phyloP scores from a whole-genome alignment of 2,113 vertebrate genomes.

The Pseudorhombus dupliciocellatus region DNA sequence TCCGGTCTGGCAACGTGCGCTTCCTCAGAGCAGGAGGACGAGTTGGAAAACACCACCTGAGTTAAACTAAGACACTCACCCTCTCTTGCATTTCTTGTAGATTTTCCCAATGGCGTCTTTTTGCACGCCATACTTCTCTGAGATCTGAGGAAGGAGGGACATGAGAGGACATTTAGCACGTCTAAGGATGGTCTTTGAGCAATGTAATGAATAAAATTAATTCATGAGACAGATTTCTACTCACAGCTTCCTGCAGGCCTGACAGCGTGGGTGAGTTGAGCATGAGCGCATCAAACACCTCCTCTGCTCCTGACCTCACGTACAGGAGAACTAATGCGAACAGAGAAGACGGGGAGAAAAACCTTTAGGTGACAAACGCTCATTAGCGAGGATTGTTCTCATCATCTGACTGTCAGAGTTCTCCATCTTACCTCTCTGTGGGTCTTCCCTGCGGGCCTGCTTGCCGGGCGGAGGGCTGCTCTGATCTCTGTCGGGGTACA shows the following conservation, averaged over 20 bases:
- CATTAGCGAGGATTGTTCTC: background rate
- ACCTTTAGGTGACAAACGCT: background rate
- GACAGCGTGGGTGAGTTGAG: conserved; percentile 90
- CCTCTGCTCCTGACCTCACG: conserved; percentile 88
- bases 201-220: too few relatives aligned
- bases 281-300: conserved; percentile 98
- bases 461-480: conserved; percentile 82
- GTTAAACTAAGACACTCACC: conserved; percentile 82
- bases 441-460: conserved; percentile 85
- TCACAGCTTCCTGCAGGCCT: conserved; percentile 92
- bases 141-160: conserved; percentile 85
- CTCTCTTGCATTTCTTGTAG: conserved; percentile 99
- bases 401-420: background rate
- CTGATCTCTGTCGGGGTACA: conserved; percentile 82
- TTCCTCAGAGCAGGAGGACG: conserved; percentile 48
- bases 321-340: conserved; percentile 88
- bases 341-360: background rate
- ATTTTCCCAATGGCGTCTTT: conserved; percentile 95
- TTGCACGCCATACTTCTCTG: conserved; percentile 95
- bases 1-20: conserved; percentile 70
- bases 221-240: conserved; percentile 49
- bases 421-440: conserved; percentile 87
- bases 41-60: conserved; percentile 54
- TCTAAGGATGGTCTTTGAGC: too few relatives aligned
- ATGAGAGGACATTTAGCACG: conserved; percentile 24